Conservation (phyloP, 2,113 vertebrate genomes). For the Siphamia tubifer region DNA sequence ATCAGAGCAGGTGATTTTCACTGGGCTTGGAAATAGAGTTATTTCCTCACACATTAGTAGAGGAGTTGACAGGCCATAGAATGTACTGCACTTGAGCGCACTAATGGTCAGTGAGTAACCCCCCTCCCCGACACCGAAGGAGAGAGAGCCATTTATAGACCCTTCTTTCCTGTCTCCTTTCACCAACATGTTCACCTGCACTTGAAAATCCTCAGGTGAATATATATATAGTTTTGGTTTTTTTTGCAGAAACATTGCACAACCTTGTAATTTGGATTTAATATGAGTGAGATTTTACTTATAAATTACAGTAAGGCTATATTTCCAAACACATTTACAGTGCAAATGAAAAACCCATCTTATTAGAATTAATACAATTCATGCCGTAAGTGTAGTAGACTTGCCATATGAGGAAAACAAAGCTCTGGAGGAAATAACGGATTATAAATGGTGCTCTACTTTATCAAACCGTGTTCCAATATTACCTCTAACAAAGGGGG, state of each 20-base stretch:
- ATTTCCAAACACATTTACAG: slow-evolving; percentile 35
- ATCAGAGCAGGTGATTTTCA: slow-evolving; percentile 55
- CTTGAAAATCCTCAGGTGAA: slow-evolving; percentile 20
- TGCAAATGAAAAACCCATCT: slow-evolving; percentile 14
- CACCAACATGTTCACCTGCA: slow-evolving; percentile 18
- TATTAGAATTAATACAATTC: slow-evolving; percentile 42
- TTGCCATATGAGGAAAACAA: slow-evolving; percentile 50
- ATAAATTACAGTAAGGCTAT: slow-evolving; percentile 11
- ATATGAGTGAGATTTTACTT: slow-evolving; percentile 1
- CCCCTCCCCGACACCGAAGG: slow-evolving; percentile 30
- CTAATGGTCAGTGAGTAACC: slow-evolving; percentile 75
- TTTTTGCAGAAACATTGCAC: not conserved
- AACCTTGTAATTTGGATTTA: not conserved
- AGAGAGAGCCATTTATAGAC: slow-evolving; percentile 59
- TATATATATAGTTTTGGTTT: too few relatives aligned
- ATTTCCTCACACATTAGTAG: slow-evolving; percentile 70
- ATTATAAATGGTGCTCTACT: slow-evolving; percentile 67
- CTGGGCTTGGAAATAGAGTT: slow-evolving; percentile 60
- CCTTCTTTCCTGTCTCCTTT: slow-evolving; percentile 18
- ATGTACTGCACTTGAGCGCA: slow-evolving; percentile 64
- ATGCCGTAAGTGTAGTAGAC: slow-evolving; percentile 27
- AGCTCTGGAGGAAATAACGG: slow-evolving; percentile 58
- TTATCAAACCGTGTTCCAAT: slow-evolving; percentile 61
- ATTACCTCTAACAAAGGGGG: slow-evolving; percentile 56
- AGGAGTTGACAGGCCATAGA: slow-evolving; percentile 69